A percentile compares a stretch with the other conserved stretches of the same genome.
Conservation (phyloP, 2,797 vertebrate genomes). For the Psittacula derbiana region DNA sequence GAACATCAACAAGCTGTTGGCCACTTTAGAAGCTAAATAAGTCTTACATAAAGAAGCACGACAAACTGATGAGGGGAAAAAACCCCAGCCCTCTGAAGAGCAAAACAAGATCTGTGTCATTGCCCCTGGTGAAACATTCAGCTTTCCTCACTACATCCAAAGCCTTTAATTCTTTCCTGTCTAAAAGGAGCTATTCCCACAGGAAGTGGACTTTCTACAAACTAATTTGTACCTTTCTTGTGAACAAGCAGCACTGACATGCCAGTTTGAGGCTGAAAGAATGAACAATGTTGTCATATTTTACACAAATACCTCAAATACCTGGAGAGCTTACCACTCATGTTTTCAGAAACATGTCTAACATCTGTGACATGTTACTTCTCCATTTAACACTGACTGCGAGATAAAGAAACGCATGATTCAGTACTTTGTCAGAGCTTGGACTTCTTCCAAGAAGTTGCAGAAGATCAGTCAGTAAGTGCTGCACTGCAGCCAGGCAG, state of each 20-base stretch:
- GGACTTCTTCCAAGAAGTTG: constrained; percentile 47
- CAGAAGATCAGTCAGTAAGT: neutral
- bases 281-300: neutral
- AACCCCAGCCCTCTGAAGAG: neutral
- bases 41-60: neutral
- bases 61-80: neutral
- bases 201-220: neutral
- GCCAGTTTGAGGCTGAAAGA: neutral
- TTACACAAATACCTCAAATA: constrained; percentile 11
- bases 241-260: neutral
- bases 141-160: neutral
- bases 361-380: constrained; percentile 22
- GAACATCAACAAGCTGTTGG: neutral
- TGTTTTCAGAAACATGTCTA: constrained; percentile 45
- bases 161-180: neutral
- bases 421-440: constrained; percentile 23
- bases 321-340: neutral
- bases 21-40: neutral
- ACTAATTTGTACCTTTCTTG: neutral
- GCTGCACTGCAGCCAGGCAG: constrained; percentile 53
- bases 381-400: neutral
- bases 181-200: neutral
- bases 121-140: neutral
- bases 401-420: constrained; percentile 29
- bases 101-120: neutral